A percentile compares a stretch with the other conserved stretches of the same genome.
Conservation (phyloP, 92 coral and sea anemone species). For the Plumapathes pennacea region DNA sequence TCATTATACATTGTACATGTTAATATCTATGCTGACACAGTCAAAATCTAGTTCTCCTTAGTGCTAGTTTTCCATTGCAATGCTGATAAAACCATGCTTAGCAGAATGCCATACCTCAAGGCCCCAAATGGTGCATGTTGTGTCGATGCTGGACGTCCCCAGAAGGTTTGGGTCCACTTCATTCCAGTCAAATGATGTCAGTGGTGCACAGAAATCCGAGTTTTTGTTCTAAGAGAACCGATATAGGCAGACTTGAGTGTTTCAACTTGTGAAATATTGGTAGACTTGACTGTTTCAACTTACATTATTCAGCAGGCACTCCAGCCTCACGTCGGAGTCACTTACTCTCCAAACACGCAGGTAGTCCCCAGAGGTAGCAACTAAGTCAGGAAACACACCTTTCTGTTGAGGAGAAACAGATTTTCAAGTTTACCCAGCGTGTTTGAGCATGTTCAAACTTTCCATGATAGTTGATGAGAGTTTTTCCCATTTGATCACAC, state of each 20-base stretch:
- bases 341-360: slow-evolving; percentile 96
- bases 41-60: too few species aligned
- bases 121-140: slow-evolving; percentile 99
- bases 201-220: slow-evolving; percentile 98
- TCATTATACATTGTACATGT: too few species aligned
- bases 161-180: slow-evolving; percentile 91
- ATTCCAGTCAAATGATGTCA: slow-evolving; percentile 99
- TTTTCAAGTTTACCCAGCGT: too few species aligned
- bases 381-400: slow-evolving; percentile 90
- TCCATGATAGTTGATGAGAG: too few species aligned
- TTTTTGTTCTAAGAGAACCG: slow-evolving; percentile 76
- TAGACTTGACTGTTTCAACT: slow-evolving; percentile 10
- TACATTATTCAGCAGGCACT: slow-evolving; percentile 96
- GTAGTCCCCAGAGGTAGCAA: slow-evolving; percentile 98
- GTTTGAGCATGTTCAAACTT: too few species aligned
- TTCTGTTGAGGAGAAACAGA: slow-evolving; percentile 54
- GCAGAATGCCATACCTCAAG: slow-evolving; percentile 64
- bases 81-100: too few species aligned
- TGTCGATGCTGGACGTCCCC: slow-evolving; percentile 98
- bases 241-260: not conserved
- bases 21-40: too few species aligned
- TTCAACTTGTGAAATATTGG: too few species aligned
- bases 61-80: too few species aligned
- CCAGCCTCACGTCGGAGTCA: slow-evolving; percentile 91
- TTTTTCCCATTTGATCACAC: too few species aligned